A percentile compares a stretch with the other conserved stretches of the same genome.
phyloP scores from a whole-genome alignment of 1,140 invertebrate species.

The Sipha flava region DNA sequence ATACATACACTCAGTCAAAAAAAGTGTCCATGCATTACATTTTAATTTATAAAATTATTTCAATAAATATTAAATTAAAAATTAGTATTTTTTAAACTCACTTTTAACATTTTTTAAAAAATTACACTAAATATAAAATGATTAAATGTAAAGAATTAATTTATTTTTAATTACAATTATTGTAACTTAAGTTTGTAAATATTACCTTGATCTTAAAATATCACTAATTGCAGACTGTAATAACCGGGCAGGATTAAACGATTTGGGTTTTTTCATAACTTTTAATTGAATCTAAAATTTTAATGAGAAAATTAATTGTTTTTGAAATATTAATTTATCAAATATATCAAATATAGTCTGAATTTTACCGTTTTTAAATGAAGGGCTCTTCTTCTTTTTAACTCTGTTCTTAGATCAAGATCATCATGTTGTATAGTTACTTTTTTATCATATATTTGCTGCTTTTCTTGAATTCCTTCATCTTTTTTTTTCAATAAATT shows the following conservation, averaged over 20 bases:
- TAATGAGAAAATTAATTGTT: background rate
- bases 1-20: no score
- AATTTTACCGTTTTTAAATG: conserved; percentile 7
- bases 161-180: background rate
- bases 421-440: background rate
- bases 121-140: no score
- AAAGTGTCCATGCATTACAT: no score
- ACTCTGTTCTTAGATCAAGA: conserved; percentile 18
- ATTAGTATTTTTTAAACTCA: no score
- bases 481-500: background rate
- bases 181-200: no score
- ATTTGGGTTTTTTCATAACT: conserved; percentile 15
- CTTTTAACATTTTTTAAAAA: no score
- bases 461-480: no score
- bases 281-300: conserved; percentile 2
- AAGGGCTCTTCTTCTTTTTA: conserved; percentile 25
- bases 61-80: no score
- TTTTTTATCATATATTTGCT: background rate
- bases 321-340: background rate
- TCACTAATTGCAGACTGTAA: conserved; percentile 21
- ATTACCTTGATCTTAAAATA: conserved; percentile 12
- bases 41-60: no score
- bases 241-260: conserved; percentile 25
- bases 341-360: background rate
- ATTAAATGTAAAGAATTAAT: no score